Percentiles rank a stretch among this genome's conserved stretches.
Evolutionary conservation across 2,888 invertebrate genomes (phyloP).

Genomic region (Panopea generosa): DNA sequence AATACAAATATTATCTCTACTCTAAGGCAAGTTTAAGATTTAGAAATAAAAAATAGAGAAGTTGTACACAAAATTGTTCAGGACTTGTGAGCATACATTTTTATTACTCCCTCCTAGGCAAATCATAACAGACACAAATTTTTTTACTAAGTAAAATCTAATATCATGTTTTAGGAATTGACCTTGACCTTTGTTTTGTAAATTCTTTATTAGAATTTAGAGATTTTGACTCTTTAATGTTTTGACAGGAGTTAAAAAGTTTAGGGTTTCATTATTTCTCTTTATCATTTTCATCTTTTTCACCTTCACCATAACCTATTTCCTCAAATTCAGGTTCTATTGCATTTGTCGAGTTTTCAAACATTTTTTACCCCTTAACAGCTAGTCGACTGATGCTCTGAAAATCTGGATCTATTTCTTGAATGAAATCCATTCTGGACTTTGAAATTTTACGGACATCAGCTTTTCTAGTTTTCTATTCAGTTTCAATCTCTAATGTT

Average conservation of each 20-base stretch:
- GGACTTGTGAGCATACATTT: too few relatives aligned
- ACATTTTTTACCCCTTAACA: constrained; percentile 6
- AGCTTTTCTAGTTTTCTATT: not conserved
- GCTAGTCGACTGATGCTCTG: constrained; percentile 21
- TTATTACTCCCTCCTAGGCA: too few relatives aligned
- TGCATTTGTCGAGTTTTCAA: too few relatives aligned
- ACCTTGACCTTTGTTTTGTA: constrained; percentile 19
- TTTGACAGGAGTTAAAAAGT: not conserved
- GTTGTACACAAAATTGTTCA: too few relatives aligned
- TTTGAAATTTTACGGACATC: too few relatives aligned
- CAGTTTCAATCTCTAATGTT: constrained; percentile 17
- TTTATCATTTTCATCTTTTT: not conserved
- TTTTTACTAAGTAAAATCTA: too few relatives aligned
- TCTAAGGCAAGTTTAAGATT: too few relatives aligned
- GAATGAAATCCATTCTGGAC: not conserved
- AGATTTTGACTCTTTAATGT: constrained; percentile 17
- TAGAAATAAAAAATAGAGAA: too few relatives aligned
- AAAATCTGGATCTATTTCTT: constrained; percentile 4
- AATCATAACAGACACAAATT: too few relatives aligned
- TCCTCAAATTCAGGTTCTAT: not conserved
- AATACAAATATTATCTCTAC: too few relatives aligned
- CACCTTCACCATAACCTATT: not conserved
- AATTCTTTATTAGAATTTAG: not conserved
- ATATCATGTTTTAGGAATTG: too few relatives aligned
- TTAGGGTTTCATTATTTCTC: not conserved